Conservation (phyloP, 2,888 invertebrate genomes). For the Drosophila setosimentum region DNA sequence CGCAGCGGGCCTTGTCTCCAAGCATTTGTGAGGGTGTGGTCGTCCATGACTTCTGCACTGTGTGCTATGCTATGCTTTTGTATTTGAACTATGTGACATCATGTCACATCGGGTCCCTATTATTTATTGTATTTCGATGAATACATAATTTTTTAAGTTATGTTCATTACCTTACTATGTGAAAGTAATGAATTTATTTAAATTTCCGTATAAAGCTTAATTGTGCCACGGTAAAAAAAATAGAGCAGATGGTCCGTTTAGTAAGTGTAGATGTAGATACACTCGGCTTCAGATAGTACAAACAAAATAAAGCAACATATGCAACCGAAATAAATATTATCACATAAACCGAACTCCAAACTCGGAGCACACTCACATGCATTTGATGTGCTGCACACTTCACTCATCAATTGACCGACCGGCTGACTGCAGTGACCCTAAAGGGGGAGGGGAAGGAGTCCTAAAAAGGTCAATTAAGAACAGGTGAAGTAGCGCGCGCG, state of each 20-base stretch:
- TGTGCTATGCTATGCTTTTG: constrained; percentile 9
- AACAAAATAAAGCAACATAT: constrained; percentile 1
- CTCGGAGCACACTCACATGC: constrained; percentile 10
- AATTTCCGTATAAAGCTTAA: background rate
- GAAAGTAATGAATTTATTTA: background rate
- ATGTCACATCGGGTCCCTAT: background rate
- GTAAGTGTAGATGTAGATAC: background rate
- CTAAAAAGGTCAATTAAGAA: constrained; percentile 78
- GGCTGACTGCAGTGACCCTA: constrained; percentile 46
- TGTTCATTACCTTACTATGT: background rate
- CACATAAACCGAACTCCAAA: background rate
- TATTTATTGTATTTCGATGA: background rate
- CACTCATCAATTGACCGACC: constrained; percentile 33
- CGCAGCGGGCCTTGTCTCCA: constrained; percentile 20
- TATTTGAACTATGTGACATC: constrained; percentile 18
- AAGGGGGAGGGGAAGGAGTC: constrained; percentile 30
- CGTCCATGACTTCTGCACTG: constrained; percentile 38
- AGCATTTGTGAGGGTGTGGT: constrained; percentile 22
- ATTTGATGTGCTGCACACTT: constrained; percentile 31
- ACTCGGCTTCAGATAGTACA: background rate
- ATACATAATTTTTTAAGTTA: background rate
- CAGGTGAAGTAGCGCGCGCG: constrained; percentile 69
- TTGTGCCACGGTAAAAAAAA: background rate
- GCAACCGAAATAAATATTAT: constrained; percentile 4
- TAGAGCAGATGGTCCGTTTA: constrained; percentile 17